A percentile compares a stretch with the other conserved stretches of the same genome.
These are phyloP conservation scores for Sarcophaga peregrina DNA, from an alignment of 1,140 invertebrate species.

Conservation along the genomic window DNA sequence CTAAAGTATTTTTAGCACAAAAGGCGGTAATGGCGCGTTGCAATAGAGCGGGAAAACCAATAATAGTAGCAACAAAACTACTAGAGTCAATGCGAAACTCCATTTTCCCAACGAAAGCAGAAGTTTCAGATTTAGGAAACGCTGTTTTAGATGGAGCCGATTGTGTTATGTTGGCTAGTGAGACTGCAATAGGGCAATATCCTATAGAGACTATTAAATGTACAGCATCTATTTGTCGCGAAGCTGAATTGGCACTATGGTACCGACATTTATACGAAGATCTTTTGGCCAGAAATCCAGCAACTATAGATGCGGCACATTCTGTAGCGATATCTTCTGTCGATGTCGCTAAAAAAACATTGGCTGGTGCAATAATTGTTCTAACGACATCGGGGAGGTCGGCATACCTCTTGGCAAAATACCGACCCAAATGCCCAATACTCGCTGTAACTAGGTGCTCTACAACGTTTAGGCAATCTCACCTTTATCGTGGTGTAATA, in stretches of 20 bases:
- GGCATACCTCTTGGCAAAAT: constrained; percentile 91
- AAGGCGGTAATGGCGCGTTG: constrained; percentile 94
- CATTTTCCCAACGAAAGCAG: constrained; percentile 92
- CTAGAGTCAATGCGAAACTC: constrained; percentile 97
- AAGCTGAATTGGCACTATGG: constrained; percentile 97
- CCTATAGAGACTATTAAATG: constrained; percentile 89
- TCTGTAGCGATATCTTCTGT: constrained; percentile 95
- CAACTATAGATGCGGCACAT: constrained; percentile 90
- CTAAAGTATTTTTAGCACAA: constrained; percentile 97
- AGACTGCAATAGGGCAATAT: constrained; percentile 97
- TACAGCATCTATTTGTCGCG: constrained; percentile 95
- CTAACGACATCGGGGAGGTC: constrained; percentile 95
- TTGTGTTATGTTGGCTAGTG: constrained; percentile 96
- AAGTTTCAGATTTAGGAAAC: constrained; percentile 96
- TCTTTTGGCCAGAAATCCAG: constrained; percentile 73
- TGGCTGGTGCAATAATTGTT: constrained; percentile 93
- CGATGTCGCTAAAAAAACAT: constrained; percentile 90
- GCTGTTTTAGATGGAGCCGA: constrained; percentile 96
- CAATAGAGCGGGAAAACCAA: constrained; percentile 92
- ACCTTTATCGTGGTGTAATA: constrained; percentile 92
- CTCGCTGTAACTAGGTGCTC: constrained; percentile 91
- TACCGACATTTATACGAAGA: constrained; percentile 92
- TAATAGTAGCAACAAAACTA: constrained; percentile 98
- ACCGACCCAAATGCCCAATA: constrained; percentile 94
- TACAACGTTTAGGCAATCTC: constrained; percentile 89